Base-by-base conservation (phyloP, 2,797 vertebrate genomes). In the Esox lucius region DNA sequence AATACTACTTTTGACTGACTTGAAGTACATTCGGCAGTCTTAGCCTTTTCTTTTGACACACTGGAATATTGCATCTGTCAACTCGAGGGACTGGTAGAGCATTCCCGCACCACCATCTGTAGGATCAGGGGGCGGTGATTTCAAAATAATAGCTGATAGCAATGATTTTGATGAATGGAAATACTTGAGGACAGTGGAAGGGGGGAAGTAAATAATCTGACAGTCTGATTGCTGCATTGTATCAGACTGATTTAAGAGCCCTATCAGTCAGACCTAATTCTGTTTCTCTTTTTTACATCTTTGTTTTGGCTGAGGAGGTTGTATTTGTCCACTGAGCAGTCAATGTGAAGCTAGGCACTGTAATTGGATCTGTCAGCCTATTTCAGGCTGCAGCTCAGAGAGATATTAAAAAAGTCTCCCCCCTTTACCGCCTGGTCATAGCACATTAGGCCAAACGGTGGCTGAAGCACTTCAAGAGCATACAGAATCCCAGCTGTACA, bases 321-420 rank as follows among this genome's bases (percentile, higher is more conserved):
- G 72, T 79, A 65, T 77, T 79, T 83, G 75, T 81, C 75, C 76
- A 80, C 31, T 42, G 68, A 78, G 68, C 68, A 77, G 75, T 78
- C 39, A 49, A 71, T 28, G 65, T 68, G 53, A 46, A 77, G 78
- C 68, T 51, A 71, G 53, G 26, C 70, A 24, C 75, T 19, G 65
- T 83, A 83, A 82, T 79, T 78, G 75, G 75, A 76, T 70, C 79
- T 73, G 81, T 81, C 81, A 79, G 76, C 72, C 76, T 75, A 75
- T 84, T 82, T 68, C 76, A 81, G 70, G 70, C 74, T 71, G 51
- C 28, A 70, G 75, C 68, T 53, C 71, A 48, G 59, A 74, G 75
- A 79, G 76, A 79, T 78, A 73, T 78, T 74, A 68, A 79, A 84
- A 70, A 77, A 49, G 39, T 39, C 70, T 66, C 53, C 73, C 65